Percentiles rank a stretch among this genome's conserved stretches.
These are phyloP conservation scores for Syrmaticus mikado DNA, from an alignment of 2,113 vertebrate genomes.

Conservation along the genomic window DNA sequence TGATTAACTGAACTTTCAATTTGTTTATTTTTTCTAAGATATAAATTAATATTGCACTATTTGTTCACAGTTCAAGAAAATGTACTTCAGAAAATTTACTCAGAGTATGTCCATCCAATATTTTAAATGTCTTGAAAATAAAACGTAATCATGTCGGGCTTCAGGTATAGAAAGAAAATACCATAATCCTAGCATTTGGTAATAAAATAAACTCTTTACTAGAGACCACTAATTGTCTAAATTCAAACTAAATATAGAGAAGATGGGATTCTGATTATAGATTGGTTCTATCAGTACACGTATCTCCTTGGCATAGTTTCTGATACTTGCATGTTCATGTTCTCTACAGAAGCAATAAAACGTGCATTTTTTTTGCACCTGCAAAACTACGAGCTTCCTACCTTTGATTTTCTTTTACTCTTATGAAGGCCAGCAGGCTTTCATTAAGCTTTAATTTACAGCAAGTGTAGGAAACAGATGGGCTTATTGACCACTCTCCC, in stretches of 20 bases:
- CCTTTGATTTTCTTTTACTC: background rate
- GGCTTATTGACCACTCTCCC: background rate
- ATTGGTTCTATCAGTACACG: background rate
- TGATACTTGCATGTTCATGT: background rate
- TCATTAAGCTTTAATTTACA: background rate
- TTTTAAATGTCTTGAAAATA: background rate
- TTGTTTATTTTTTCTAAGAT: background rate
- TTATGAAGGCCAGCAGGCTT: background rate
- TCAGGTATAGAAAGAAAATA: background rate
- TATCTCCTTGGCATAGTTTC: background rate
- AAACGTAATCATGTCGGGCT: background rate
- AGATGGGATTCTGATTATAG: background rate
- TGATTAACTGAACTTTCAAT: background rate
- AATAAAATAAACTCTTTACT: background rate
- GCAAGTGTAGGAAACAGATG: background rate
- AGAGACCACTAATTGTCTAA: background rate
- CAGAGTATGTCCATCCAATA: background rate
- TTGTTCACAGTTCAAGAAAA: background rate
- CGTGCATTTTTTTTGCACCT: accelerated
- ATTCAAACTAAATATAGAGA: background rate
- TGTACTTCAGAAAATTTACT: background rate
- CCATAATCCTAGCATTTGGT: background rate
- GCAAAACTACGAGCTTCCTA: background rate
- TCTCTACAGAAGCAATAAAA: background rate
- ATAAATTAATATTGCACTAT: background rate